These are phyloP conservation scores for Cyphomyrmex costatus DNA, from an alignment of 1,140 invertebrate species.

Conservation along the genomic window DNA sequence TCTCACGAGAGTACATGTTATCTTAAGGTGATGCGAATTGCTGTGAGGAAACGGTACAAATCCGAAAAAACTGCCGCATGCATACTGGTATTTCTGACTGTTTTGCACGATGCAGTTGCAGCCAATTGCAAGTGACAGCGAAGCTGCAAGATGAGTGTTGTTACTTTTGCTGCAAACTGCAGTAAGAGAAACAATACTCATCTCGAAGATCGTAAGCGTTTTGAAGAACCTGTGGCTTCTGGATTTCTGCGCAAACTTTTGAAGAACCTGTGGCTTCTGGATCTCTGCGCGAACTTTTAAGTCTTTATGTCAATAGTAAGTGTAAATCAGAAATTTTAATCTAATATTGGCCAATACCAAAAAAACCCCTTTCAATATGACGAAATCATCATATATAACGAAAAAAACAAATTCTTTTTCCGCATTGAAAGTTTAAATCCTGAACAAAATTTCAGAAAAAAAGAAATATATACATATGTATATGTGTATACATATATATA, in stretches of 20 bases:
- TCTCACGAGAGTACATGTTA: constrained; percentile 75
- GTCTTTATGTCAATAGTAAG: constrained; percentile 43
- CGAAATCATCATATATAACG: not conserved
- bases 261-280: not conserved
- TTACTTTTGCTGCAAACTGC: not conserved
- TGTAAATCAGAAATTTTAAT: constrained; percentile 32
- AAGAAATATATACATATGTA: not conserved
- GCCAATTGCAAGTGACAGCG: not conserved
- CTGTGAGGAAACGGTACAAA: constrained; percentile 30
- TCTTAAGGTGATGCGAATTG: constrained; percentile 68
- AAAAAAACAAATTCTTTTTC: not conserved
- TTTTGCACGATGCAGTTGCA: constrained; percentile 14
- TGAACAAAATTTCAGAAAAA: not conserved
- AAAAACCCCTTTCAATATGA: not conserved
- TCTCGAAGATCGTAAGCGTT: constrained; percentile 21
- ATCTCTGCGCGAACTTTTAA: constrained; percentile 15
- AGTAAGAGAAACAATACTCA: constrained; percentile 29
- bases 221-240: not conserved
- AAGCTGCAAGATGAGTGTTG: not conserved
- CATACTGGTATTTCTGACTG: constrained; percentile 53
- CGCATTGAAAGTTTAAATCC: not conserved
- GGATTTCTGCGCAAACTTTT: constrained; percentile 11
- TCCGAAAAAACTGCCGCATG: constrained; percentile 60
- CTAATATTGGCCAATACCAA: not conserved
- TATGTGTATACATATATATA: too few species aligned